A percentile compares a stretch with the other conserved stretches of the same genome.
Evolutionary conservation across 2,888 invertebrate genomes (phyloP).

Genomic region (Caenorhabditis zanzibari): DNA sequence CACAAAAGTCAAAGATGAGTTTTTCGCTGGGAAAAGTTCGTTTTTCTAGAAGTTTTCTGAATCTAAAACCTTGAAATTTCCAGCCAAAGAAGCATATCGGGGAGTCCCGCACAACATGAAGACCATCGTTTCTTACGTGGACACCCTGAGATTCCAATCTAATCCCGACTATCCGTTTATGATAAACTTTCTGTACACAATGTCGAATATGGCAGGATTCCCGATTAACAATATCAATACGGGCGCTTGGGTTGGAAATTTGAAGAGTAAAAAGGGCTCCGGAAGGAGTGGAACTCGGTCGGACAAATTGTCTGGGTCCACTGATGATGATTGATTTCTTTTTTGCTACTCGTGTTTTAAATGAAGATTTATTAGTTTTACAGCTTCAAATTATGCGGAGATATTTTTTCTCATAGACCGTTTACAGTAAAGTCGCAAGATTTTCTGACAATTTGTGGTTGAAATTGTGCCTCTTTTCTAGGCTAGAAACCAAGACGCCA

Average conservation of each 20-base stretch:
- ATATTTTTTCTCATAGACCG: no score
- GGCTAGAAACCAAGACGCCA: no score
- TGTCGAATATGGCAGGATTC: conserved; percentile 12
- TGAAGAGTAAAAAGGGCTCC: conserved; percentile 31
- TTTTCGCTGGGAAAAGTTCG: conserved; percentile 45
- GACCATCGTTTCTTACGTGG: conserved; percentile 26
- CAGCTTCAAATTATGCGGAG: no score
- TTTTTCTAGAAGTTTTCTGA: background rate
- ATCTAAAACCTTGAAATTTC: background rate
- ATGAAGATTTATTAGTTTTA: no score
- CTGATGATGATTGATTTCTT: conserved; percentile 7
- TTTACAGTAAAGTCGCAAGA: no score
- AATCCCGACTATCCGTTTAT: conserved; percentile 53
- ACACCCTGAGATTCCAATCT: conserved; percentile 42
- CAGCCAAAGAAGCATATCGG: conserved; percentile 37
- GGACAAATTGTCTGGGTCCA: conserved; percentile 12
- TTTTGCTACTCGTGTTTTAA: background rate
- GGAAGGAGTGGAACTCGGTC: conserved; percentile 1
- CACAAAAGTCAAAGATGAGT: conserved; percentile 14
- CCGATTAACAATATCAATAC: conserved; percentile 19
- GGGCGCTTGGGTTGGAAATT: conserved; percentile 41
- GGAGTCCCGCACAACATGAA: conserved; percentile 44
- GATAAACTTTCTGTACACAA: background rate
- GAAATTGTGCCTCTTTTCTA: no score
- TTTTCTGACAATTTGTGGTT: no score